A percentile compares a stretch with the other conserved stretches of the same genome.
Evolutionary conservation across 1,140 invertebrate species (phyloP).

Genomic region (Cyclina sinensis): DNA sequence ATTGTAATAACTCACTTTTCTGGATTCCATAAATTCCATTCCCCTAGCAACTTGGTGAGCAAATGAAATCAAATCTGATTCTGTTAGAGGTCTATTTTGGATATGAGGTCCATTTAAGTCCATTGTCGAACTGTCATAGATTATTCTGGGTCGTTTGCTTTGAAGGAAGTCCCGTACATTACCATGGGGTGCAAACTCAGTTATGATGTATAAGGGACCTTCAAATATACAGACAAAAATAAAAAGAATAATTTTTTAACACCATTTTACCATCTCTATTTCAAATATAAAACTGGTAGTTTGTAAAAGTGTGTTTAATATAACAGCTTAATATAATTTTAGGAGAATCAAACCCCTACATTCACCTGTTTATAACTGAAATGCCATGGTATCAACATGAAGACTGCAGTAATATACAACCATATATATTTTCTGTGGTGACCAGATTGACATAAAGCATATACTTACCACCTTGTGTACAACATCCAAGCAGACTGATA

Average conservation of each 20-base stretch:
- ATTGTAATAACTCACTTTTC: constrained; percentile 91
- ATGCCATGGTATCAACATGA: too few relatives aligned
- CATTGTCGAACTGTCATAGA: constrained; percentile 57
- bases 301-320: too few relatives aligned
- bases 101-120: constrained; percentile 80
- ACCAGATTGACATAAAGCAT: too few relatives aligned
- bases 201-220: constrained; percentile 96
- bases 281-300: too few relatives aligned
- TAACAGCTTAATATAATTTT: too few relatives aligned
- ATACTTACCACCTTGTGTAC: constrained; percentile 93
- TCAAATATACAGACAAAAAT: too few relatives aligned
- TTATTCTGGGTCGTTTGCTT: constrained; percentile 74
- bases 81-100: constrained; percentile 91
- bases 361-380: too few relatives aligned
- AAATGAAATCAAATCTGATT: constrained; percentile 98
- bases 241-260: too few relatives aligned
- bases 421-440: too few relatives aligned
- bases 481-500: constrained; percentile 98
- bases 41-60: constrained; percentile 98
- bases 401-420: too few relatives aligned
- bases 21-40: constrained; percentile 98
- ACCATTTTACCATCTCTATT: too few relatives aligned
- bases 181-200: constrained; percentile 98
- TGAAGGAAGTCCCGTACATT: constrained; percentile 98
- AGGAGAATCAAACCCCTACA: too few relatives aligned